Percentiles rank a stretch among this genome's conserved stretches.
These are phyloP conservation scores for Heliconius hermathena DNA, from an alignment of 1,140 invertebrate species.

Conservation along the genomic window DNA sequence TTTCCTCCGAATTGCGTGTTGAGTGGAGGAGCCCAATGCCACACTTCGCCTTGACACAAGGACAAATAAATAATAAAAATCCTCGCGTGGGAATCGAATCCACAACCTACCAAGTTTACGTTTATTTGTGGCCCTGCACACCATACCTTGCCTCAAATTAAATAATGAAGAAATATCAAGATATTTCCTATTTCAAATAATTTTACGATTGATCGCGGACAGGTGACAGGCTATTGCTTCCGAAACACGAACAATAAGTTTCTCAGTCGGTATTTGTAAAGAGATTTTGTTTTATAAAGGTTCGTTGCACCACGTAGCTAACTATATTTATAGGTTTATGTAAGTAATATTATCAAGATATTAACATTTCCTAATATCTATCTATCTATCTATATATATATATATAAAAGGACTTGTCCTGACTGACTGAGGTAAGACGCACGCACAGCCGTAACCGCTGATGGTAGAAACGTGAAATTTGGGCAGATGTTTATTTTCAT, in stretches of 20 bases:
- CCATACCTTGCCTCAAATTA: neutral
- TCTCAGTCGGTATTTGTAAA: neutral
- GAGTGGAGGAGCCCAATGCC: too few relatives aligned
- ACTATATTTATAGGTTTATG: too few relatives aligned
- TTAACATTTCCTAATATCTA: too few relatives aligned
- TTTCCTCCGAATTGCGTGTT: neutral
- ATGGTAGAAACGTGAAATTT: too few relatives aligned
- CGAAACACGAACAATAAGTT: neutral
- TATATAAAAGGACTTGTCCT: too few relatives aligned
- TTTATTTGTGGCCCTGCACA: neutral
- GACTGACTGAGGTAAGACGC: too few relatives aligned
- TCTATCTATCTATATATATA: too few relatives aligned
- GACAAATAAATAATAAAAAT: too few relatives aligned
- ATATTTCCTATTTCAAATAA: neutral
- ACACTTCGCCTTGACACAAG: too few relatives aligned
- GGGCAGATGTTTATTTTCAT: too few relatives aligned
- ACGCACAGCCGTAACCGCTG: too few relatives aligned
- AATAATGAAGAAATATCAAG: neutral
- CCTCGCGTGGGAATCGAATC: neutral
- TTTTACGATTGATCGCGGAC: conserved; percentile 7
- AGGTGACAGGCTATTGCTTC: neutral
- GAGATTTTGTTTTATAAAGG: neutral
- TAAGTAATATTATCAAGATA: too few relatives aligned
- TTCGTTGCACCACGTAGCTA: neutral
- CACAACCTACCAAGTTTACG: neutral